Percentiles rank a stretch among this genome's conserved stretches.
Evolutionary conservation across 2,888 invertebrate species (phyloP).

Genomic region (Drosophila acutilabella): DNA sequence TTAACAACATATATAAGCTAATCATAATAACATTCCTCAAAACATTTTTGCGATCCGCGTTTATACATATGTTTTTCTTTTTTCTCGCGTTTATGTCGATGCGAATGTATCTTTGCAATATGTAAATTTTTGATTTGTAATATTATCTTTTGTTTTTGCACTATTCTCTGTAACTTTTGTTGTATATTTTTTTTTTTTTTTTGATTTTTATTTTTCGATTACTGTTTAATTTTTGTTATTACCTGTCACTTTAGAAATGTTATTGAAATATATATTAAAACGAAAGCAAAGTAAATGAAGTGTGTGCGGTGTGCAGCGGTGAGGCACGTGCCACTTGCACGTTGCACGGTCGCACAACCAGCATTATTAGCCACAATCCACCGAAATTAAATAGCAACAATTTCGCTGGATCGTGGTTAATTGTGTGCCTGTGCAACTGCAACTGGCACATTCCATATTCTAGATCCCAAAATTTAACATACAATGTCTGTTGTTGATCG

Average conservation of each 20-base stretch:
- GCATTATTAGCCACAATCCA: slow-evolving; percentile 77
- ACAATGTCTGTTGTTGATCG: slow-evolving; percentile 69
- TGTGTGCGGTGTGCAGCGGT: slow-evolving; percentile 34
- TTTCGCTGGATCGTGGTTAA: slow-evolving; percentile 72
- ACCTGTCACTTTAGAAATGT: slow-evolving; percentile 42
- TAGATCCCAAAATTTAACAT: slow-evolving; percentile 11
- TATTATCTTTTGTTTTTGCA: slow-evolving; percentile 48
- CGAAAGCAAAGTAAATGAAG: slow-evolving; percentile 17
- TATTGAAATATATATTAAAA: slow-evolving; percentile 37
- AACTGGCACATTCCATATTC: slow-evolving; percentile 57
- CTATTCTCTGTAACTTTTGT: slow-evolving; percentile 59
- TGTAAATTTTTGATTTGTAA: slow-evolving; percentile 24
- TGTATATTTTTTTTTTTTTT: slow-evolving; percentile 38
- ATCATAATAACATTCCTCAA: slow-evolving; percentile 83
- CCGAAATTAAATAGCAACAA: slow-evolving; percentile 69
- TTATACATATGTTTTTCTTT: slow-evolving; percentile 8
- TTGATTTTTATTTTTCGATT: slow-evolving; percentile 20
- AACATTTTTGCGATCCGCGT: slow-evolving; percentile 59
- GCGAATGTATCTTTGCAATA: slow-evolving; percentile 42
- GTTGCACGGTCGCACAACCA: slow-evolving; percentile 61
- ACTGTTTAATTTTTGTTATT: slow-evolving; percentile 54
- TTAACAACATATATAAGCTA: slow-evolving; percentile 50
- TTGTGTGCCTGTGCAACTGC: slow-evolving; percentile 47
- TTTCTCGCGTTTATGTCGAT: slow-evolving; percentile 39
- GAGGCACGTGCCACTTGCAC: slow-evolving; percentile 54